A percentile compares a stretch with the other conserved stretches of the same genome.
Evolutionary conservation across 2,797 vertebrate species (phyloP).

Genomic region (Hirundo rustica): DNA sequence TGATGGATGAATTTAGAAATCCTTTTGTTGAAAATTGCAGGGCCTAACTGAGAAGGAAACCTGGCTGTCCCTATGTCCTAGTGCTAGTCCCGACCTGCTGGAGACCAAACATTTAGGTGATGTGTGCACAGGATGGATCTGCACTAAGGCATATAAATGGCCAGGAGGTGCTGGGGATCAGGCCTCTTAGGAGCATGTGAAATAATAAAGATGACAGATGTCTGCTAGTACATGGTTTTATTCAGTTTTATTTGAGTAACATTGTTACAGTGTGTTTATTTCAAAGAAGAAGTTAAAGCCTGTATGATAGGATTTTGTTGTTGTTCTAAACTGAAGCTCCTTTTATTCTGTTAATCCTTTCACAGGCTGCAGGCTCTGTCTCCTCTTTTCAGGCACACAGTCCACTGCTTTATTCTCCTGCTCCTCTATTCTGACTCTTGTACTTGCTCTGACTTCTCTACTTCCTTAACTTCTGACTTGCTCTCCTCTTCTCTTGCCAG

Average conservation of each 20-base stretch:
- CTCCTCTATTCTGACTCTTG: conserved; percentile 60
- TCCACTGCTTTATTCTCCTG: conserved; percentile 63
- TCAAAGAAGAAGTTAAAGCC: conserved; percentile 34
- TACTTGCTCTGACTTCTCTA: conserved; percentile 52
- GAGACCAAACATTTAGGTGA: not conserved
- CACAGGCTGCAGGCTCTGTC: conserved; percentile 51
- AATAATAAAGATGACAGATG: not conserved
- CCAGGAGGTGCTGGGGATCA: not conserved
- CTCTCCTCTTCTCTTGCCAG: conserved; percentile 62
- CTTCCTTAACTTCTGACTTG: conserved; percentile 70
- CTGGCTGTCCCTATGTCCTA: not conserved
- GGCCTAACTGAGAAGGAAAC: not conserved
- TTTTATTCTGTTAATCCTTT: conserved; percentile 63
- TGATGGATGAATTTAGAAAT: not conserved
- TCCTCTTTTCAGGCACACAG: conserved; percentile 63
- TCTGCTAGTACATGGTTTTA: not conserved
- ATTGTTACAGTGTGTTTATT: not conserved
- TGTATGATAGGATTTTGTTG: conserved; percentile 35
- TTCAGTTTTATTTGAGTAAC: not conserved
- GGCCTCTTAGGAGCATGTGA: not conserved
- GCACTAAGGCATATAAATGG: not conserved
- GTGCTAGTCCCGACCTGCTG: not conserved
- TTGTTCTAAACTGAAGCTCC: conserved; percentile 31
- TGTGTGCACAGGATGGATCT: not conserved
- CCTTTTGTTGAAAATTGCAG: not conserved